Evolutionary conservation across 2,113 vertebrate species (phyloP).

Genomic region (Acanthochromis polyacanthus): DNA sequence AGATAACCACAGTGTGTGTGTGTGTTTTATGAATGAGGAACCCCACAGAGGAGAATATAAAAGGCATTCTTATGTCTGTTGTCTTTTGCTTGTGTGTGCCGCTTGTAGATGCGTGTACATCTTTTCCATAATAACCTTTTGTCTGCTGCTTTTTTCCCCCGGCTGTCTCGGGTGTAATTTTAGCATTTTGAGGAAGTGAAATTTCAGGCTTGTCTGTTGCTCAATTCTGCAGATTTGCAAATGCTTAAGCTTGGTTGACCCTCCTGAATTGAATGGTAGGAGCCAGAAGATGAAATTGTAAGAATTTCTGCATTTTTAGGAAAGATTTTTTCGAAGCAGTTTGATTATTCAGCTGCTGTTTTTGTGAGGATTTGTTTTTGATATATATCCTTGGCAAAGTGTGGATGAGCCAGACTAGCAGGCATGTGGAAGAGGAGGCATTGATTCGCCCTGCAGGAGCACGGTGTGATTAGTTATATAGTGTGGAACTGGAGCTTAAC

Average conservation of each 20-base stretch:
- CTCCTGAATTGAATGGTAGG: slow-evolving; percentile 1
- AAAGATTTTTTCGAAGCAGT: not conserved
- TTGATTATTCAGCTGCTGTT: slow-evolving; percentile 9
- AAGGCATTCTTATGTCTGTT: slow-evolving; percentile 11
- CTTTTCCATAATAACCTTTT: slow-evolving; percentile 51
- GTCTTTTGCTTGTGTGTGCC: slow-evolving; percentile 3
- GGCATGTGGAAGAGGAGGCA: slow-evolving; percentile 37
- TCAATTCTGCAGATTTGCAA: slow-evolving; percentile 22
- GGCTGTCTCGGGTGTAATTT: slow-evolving; percentile 52
- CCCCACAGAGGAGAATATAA: slow-evolving; percentile 28
- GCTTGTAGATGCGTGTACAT: slow-evolving; percentile 30
- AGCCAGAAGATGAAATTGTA: no score
- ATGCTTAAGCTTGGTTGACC: slow-evolving; percentile 9
- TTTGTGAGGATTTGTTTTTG: slow-evolving; percentile 11
- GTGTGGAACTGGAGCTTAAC: slow-evolving; percentile 44
- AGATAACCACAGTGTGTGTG: slow-evolving; percentile 12
- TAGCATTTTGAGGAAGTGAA: slow-evolving; percentile 60
- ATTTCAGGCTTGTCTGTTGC: slow-evolving; percentile 17
- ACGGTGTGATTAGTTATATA: slow-evolving; percentile 52
- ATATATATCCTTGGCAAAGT: not conserved
- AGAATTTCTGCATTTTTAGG: not conserved
- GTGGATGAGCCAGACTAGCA: slow-evolving; percentile 1
- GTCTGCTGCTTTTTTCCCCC: slow-evolving; percentile 19
- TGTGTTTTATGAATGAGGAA: slow-evolving; percentile 56
- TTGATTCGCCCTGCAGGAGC: slow-evolving; percentile 60